Evolutionary conservation across 2,113 vertebrate species (phyloP).

Genomic region (Misgurnus mizolepis): DNA sequence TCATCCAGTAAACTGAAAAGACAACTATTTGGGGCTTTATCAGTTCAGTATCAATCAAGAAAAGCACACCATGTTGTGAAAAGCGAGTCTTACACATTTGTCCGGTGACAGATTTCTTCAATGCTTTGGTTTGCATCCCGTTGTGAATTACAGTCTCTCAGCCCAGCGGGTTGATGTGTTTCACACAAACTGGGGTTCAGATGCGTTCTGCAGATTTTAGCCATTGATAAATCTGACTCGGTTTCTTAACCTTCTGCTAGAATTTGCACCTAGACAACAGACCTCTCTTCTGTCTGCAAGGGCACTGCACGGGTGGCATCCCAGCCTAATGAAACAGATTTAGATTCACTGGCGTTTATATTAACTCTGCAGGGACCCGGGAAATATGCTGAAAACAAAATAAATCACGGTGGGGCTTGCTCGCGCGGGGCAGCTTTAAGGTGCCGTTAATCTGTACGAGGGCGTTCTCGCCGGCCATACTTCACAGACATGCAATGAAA

Average conservation of each 20-base stretch:
- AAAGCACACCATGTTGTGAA: constrained; percentile 2
- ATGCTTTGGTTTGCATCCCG: neutral
- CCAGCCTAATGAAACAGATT: constrained; percentile 63
- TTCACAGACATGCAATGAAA: constrained; percentile 55
- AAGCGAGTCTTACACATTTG: neutral
- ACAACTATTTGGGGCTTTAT: neutral
- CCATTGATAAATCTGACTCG: constrained; percentile 52
- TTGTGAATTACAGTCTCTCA: constrained; percentile 27
- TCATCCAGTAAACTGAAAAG: neutral
- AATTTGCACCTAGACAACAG: constrained; percentile 58
- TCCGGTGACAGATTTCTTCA: neutral
- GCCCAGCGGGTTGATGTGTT: neutral
- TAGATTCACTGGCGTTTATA: constrained; percentile 51
- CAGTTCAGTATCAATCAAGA: neutral
- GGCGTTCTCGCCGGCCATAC: constrained; percentile 48
- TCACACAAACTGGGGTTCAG: constrained; percentile 6
- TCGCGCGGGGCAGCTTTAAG: constrained; percentile 57
- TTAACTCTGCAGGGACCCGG: constrained; percentile 53
- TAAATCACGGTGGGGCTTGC: constrained; percentile 58
- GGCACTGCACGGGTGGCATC: constrained; percentile 40
- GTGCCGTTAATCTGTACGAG: constrained; percentile 60
- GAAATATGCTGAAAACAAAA: constrained; percentile 55
- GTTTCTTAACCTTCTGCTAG: constrained; percentile 49
- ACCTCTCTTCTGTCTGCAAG: constrained; percentile 53
- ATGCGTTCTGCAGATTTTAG: constrained; percentile 32